phyloP scores from a whole-genome alignment of 2,113 vertebrate species.

The Melozone crissalis region DNA sequence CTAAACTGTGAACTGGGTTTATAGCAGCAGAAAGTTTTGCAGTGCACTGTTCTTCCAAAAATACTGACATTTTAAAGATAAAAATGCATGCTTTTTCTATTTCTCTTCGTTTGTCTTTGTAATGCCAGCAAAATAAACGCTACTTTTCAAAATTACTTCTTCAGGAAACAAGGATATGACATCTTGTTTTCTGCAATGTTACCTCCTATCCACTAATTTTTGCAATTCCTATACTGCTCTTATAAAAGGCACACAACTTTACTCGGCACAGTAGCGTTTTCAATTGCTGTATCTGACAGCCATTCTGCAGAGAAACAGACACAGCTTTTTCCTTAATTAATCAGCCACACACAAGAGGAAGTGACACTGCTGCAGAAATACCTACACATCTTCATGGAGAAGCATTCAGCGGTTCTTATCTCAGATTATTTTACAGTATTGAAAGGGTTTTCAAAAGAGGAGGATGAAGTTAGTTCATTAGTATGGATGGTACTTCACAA shows the following conservation, averaged over 20 bases:
- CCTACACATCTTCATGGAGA: neutral
- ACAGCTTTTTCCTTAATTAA: neutral
- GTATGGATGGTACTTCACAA: neutral
- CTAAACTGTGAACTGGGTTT: neutral
- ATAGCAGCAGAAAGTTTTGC: neutral
- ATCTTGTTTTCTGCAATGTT: neutral
- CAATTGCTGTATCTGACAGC: neutral
- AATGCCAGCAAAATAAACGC: neutral
- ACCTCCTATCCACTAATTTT: neutral
- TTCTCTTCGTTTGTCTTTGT: neutral
- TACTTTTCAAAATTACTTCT: neutral
- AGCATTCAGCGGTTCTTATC: neutral
- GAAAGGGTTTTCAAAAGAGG: neutral
- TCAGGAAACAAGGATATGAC: neutral
- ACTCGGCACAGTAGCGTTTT: accelerated
- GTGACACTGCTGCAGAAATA: neutral
- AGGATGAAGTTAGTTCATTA: neutral
- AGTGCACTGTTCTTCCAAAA: neutral
- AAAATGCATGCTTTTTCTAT: neutral
- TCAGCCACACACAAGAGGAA: neutral
- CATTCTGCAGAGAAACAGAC: neutral
- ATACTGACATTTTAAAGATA: neutral
- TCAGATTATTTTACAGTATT: neutral
- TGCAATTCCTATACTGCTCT: neutral
- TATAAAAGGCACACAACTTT: neutral